Conservation (phyloP, 2,888 invertebrate genomes). For the Pocota personata region DNA sequence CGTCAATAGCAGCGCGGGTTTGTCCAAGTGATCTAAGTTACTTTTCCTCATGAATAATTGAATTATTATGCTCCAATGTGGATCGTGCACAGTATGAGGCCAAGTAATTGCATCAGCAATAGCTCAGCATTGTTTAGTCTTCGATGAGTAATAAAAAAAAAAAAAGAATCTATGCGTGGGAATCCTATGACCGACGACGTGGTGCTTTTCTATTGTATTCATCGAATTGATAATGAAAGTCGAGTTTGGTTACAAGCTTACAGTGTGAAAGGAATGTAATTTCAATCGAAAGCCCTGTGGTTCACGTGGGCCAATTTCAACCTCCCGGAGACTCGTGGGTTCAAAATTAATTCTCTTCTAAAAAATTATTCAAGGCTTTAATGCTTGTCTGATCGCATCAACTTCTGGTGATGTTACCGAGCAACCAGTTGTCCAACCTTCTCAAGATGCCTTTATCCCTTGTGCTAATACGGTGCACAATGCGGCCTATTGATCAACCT, state of each 20-base stretch:
- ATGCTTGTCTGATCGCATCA: too few species aligned
- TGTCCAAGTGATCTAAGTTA: constrained; percentile 37
- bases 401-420: too few species aligned
- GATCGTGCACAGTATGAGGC: constrained; percentile 33
- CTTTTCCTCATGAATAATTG: constrained; percentile 51
- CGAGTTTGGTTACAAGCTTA: not conserved
- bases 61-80: constrained; percentile 31
- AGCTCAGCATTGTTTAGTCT: not conserved
- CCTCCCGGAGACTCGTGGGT: too few species aligned
- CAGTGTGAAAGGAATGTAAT: not conserved
- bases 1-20: constrained; percentile 22
- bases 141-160: constrained; percentile 30
- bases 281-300: too few species aligned
- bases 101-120: constrained; percentile 35
- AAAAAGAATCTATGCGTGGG: constrained; percentile 3
- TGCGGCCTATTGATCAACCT: too few species aligned
- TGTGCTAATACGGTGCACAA: too few species aligned
- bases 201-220: not conserved
- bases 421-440: too few species aligned
- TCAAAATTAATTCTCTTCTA: too few species aligned
- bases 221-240: not conserved
- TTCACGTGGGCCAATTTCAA: too few species aligned
- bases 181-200: not conserved
- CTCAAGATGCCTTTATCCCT: too few species aligned
- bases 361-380: too few species aligned